Evolutionary conservation across 2,888 invertebrate species (phyloP), one percentile per base, ranked within the genome.

Genomic region (Euplexia lucipara): DNA sequence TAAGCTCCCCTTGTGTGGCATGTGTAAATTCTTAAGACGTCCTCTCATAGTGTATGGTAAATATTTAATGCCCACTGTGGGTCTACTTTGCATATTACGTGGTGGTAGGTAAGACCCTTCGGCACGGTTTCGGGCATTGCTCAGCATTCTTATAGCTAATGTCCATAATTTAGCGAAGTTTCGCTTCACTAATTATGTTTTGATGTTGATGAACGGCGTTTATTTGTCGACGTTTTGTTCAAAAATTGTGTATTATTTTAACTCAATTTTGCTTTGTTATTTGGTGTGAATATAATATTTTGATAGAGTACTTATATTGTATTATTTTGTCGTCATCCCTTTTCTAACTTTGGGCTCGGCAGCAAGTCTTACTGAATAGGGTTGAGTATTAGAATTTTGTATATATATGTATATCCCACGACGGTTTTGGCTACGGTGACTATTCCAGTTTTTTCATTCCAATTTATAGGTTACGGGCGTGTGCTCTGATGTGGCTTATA

Each of bases 21-120:
- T 73, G 69, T 61, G 73, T 82, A 79, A 83, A 83, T 83, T 81
- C 82, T 75, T 82, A 77, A 83, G 83, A 79, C 75, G 70, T 67
- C 74, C 70, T 75, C 53, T 70, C 70, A 62, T 67, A 75, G 74
- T 57, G 68, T 71, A 54, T 65, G 60, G 79, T 87, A 82, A 86
- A 86, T 88, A 87, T 86, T 84, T 85, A 80, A 88, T 86, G 78
- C 67, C 78, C 70, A 70, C 63, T 71, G 71, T 75, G 73, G 81
- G 75, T 75, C 79, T 81, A 78, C 85, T 87, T 86, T 85, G 60
- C 86, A 86, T 87, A 80, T 82, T 78, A 81, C 77, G 81, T 74
- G 77, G 71, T 77, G 44, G 74, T 71, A 68, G 67, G 70, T 75
- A 76, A 64, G 65, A 54, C 47, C 68, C 79, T 78, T 74, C 74